Evolutionary conservation across 2,888 invertebrate species (phyloP).

Genomic region (Sinhomidia bicolor): DNA sequence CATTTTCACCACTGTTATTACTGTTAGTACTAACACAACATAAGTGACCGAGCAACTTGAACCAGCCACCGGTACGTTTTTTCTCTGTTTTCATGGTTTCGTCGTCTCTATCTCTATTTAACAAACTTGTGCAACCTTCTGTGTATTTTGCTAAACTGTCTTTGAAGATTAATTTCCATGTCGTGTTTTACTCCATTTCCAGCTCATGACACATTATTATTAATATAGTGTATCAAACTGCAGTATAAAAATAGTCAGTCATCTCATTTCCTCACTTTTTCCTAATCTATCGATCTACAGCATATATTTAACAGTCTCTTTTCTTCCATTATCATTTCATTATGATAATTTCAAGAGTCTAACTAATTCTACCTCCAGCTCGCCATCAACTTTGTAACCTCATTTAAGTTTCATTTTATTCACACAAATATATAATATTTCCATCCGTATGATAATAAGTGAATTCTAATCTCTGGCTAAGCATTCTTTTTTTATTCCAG

Average conservation of each 20-base stretch:
- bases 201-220: neutral
- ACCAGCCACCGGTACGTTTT: neutral
- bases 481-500: neutral
- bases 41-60: neutral
- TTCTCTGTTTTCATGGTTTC: neutral
- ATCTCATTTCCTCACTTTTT: constrained; percentile 1
- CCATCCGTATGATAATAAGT: constrained; percentile 1
- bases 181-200: neutral
- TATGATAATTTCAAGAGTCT: constrained; percentile 3
- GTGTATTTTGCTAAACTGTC: neutral
- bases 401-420: neutral
- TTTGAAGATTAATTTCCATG: neutral
- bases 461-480: neutral
- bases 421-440: neutral
- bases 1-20: neutral
- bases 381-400: neutral
- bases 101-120: neutral
- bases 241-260: neutral
- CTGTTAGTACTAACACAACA: neutral
- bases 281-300: neutral
- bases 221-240: neutral
- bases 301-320: neutral
- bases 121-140: neutral
- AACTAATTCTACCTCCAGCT: neutral
- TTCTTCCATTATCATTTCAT: constrained; percentile 37